phyloP scores from a whole-genome alignment of 2,113 vertebrate genomes.

The Eurypyga helias region DNA sequence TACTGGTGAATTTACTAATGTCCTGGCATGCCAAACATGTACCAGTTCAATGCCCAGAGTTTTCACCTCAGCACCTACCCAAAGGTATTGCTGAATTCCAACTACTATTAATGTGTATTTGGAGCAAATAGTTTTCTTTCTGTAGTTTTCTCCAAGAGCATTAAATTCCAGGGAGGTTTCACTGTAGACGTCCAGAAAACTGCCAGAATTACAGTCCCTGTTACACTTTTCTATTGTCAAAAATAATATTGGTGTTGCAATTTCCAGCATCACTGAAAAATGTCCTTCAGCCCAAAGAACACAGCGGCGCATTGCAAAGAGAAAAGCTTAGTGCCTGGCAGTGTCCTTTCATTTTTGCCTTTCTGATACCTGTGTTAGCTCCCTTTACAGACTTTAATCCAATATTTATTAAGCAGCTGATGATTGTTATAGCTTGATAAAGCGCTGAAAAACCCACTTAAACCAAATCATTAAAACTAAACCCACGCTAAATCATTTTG shows the following conservation, averaged over 20 bases:
- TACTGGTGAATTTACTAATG: background rate
- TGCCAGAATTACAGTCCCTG: background rate
- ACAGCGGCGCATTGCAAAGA: background rate
- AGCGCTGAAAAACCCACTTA: conserved; percentile 37
- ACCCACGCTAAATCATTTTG: conserved; percentile 3
- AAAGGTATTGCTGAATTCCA: background rate
- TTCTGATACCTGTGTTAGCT: background rate
- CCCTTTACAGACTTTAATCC: conserved; percentile 47
- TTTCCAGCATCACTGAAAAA: background rate
- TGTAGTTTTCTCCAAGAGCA: background rate
- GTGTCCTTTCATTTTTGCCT: background rate
- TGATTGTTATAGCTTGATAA: conserved; percentile 52
- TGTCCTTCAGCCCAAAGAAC: background rate
- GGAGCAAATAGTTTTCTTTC: background rate
- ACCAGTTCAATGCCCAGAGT: background rate
- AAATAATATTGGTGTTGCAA: background rate
- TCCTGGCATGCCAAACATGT: background rate
- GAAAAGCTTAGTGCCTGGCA: background rate
- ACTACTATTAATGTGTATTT: background rate
- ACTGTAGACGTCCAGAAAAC: background rate
- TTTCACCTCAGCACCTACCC: background rate
- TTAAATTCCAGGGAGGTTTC: background rate
- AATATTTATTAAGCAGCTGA: conserved; percentile 64
- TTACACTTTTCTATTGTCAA: background rate
- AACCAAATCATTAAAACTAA: conserved; percentile 49